These are phyloP conservation scores for Eurystomus glaucurus DNA, from an alignment of 2,797 vertebrate genomes.

Conservation along the genomic window DNA sequence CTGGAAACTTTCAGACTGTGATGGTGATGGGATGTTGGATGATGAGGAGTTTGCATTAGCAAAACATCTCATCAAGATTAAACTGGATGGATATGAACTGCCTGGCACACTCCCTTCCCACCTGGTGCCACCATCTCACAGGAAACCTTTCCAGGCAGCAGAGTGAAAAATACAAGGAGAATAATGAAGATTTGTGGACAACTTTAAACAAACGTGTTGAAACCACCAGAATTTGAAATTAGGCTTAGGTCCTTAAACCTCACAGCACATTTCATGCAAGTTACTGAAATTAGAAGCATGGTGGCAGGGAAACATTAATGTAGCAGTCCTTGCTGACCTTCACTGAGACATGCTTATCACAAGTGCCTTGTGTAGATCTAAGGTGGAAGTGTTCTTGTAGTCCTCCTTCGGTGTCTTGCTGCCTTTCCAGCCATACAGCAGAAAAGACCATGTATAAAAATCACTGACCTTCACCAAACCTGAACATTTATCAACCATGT, in stretches of 20 bases:
- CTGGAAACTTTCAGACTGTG: conserved; percentile 97
- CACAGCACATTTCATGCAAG: neutral
- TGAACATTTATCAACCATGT: neutral
- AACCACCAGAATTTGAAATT: conserved; percentile 18
- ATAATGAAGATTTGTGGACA: neutral
- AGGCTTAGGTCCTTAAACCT: conserved; percentile 28
- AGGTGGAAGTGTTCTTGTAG: conserved; percentile 1
- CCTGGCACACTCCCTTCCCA: conserved; percentile 90
- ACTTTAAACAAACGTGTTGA: neutral
- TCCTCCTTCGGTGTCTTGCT: neutral
- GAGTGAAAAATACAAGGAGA: conserved; percentile 65
- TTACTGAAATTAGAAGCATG: conserved; percentile 3
- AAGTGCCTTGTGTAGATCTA: conserved; percentile 73
- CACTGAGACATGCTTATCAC: conserved; percentile 44
- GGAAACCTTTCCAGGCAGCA: conserved; percentile 84
- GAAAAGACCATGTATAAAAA: conserved; percentile 1
- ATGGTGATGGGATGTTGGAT: conserved; percentile 95
- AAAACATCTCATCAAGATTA: conserved; percentile 96
- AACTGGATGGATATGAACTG: conserved; percentile 95
- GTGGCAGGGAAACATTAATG: neutral
- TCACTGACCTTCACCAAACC: neutral
- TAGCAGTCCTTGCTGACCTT: conserved; percentile 15
- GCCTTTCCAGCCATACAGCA: neutral
- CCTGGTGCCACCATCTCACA: conserved; percentile 93
- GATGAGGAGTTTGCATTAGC: conserved; percentile 97